A percentile compares a stretch with the other conserved stretches of the same genome.
Evolutionary conservation across 2,113 vertebrate species (phyloP).

Genomic region (Dromiciops gliroides): DNA sequence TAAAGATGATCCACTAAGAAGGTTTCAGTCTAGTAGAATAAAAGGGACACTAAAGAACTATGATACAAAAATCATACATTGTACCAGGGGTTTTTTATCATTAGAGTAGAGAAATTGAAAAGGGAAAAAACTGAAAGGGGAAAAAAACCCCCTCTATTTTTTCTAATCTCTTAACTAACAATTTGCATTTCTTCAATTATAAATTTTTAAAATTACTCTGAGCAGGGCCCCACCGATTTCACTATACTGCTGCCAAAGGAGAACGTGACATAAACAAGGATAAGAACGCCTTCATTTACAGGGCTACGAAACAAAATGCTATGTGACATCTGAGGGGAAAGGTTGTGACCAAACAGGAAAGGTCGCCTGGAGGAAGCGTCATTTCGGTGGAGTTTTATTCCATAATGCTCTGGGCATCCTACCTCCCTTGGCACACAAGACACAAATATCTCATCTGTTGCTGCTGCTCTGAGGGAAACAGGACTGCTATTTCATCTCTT

Average conservation of each 20-base stretch:
- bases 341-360: not conserved
- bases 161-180: not conserved
- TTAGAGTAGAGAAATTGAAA: not conserved
- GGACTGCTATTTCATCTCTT: conserved; percentile 61
- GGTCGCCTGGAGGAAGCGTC: conserved; percentile 59
- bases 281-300: not conserved
- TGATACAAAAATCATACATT: too few species aligned
- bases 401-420: not conserved
- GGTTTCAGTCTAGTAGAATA: not conserved
- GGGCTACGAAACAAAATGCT: not conserved
- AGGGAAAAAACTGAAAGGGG: not conserved
- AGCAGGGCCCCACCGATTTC: not conserved
- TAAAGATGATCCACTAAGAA: not conserved
- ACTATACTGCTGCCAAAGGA: not conserved
- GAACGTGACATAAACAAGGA: not conserved
- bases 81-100: not conserved
- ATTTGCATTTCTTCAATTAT: not conserved
- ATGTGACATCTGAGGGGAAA: not conserved
- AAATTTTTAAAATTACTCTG: not conserved
- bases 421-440: conserved; percentile 73
- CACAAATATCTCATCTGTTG: conserved; percentile 70
- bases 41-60: not conserved
- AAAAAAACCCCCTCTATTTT: not conserved
- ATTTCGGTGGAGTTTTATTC: conserved; percentile 40
- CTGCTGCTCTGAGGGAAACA: conserved; percentile 63